A percentile compares a stretch with the other conserved stretches of the same genome.
These are phyloP conservation scores for Achatina immaculata DNA, from an alignment of 1,140 invertebrate species.

Conservation along the genomic window DNA sequence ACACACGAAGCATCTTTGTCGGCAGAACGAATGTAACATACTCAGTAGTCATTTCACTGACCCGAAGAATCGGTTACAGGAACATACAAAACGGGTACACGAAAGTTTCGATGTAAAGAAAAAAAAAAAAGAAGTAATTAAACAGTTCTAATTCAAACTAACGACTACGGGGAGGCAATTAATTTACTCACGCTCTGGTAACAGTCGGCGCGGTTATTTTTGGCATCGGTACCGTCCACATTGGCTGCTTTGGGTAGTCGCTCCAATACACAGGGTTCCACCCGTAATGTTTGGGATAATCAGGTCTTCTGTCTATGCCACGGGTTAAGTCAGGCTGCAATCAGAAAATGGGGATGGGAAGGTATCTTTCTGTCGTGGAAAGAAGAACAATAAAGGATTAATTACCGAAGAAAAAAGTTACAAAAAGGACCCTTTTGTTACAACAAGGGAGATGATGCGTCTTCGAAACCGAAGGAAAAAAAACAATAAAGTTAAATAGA, in stretches of 20 bases:
- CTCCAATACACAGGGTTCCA: slow-evolving; percentile 33
- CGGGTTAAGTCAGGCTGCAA: neutral
- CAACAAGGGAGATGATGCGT: neutral
- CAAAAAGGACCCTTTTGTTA: neutral
- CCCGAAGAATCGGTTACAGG: no score
- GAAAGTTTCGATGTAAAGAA: no score
- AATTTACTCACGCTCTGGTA: neutral
- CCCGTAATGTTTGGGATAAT: neutral
- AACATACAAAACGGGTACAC: no score
- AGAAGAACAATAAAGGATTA: neutral
- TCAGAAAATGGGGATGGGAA: neutral
- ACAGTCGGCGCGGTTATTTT: neutral
- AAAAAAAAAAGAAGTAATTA: no score
- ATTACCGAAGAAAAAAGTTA: neutral
- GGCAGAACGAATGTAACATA: no score
- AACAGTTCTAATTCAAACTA: no score
- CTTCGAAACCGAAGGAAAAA: neutral
- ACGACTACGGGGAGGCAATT: no score
- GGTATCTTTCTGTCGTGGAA: neutral
- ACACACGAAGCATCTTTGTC: no score
- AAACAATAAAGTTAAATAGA: neutral
- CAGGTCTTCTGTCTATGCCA: neutral
- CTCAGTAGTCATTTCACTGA: no score
- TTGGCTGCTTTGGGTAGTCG: slow-evolving; percentile 29
- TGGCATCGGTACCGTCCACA: slow-evolving; percentile 27